A percentile compares a stretch with the other conserved stretches of the same genome.
Evolutionary conservation across 2,113 vertebrate genomes (phyloP).

Genomic region (Pampusana beccarii): DNA sequence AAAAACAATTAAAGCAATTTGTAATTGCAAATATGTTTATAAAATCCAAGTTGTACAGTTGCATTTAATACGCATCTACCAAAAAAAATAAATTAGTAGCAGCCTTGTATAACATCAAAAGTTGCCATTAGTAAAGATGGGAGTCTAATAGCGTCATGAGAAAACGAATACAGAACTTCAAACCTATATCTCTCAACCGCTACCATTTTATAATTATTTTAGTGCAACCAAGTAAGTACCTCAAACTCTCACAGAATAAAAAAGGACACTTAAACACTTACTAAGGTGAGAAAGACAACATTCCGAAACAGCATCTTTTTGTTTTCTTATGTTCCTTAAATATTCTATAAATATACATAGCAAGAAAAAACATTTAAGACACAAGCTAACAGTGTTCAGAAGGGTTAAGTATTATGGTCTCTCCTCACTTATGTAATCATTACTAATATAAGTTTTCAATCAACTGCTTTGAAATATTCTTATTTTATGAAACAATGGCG

Average conservation of each 20-base stretch:
- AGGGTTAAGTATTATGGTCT: background rate
- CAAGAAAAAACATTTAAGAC: background rate
- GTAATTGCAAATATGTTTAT: background rate
- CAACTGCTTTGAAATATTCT: background rate
- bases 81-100: background rate
- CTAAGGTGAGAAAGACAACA: accelerated
- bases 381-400: background rate
- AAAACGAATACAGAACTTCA: background rate
- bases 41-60: background rate
- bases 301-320: background rate
- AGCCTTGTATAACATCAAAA: background rate
- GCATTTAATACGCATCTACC: background rate
- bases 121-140: background rate
- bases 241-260: background rate
- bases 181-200: background rate
- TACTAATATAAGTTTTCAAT: background rate
- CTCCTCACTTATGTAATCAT: background rate
- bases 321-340: background rate
- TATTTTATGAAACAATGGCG: background rate
- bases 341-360: background rate
- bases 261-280: background rate
- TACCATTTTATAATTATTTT: background rate
- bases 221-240: background rate
- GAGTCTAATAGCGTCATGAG: background rate
- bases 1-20: background rate